A percentile compares a stretch with the other conserved stretches of the same genome.
Conservation (phyloP, 2,888 invertebrate genomes). For the Drosophila conformis region DNA sequence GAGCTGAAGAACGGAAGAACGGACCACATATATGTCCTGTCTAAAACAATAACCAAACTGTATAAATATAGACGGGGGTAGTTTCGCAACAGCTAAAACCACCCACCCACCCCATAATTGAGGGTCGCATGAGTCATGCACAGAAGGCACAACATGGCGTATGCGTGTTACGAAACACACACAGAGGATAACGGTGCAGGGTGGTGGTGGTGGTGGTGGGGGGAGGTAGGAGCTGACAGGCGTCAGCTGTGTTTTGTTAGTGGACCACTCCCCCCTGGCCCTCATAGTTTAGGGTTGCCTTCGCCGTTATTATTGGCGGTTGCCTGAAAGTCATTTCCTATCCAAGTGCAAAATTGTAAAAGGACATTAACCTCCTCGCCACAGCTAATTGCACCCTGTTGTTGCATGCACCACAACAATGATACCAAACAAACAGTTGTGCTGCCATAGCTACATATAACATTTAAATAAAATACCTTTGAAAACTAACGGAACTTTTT, state of each 20-base stretch:
- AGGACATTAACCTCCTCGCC: conserved; percentile 64
- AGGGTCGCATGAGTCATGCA: conserved; percentile 59
- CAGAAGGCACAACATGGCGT: conserved; percentile 52
- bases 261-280: neutral
- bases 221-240: conserved; percentile 43
- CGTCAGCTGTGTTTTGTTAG: conserved; percentile 11
- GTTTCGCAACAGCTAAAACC: conserved; percentile 34
- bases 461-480: neutral
- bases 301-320: conserved; percentile 32
- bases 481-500: neutral
- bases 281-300: conserved; percentile 17
- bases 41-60: conserved; percentile 36
- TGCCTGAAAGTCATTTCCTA: conserved; percentile 69
- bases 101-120: neutral
- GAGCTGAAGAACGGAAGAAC: neutral
- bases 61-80: conserved; percentile 51
- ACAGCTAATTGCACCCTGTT: conserved; percentile 44
- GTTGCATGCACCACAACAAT: conserved; percentile 1
- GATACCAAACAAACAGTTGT: neutral
- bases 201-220: neutral
- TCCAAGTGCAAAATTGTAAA: conserved; percentile 33
- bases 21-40: conserved; percentile 19
- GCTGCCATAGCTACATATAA: neutral
- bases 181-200: too few species aligned
- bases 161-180: conserved; percentile 45